Evolutionary conservation across 2,797 vertebrate species (phyloP), one percentile per base, ranked within the genome.

Genomic region (Vespertilio murinus): DNA sequence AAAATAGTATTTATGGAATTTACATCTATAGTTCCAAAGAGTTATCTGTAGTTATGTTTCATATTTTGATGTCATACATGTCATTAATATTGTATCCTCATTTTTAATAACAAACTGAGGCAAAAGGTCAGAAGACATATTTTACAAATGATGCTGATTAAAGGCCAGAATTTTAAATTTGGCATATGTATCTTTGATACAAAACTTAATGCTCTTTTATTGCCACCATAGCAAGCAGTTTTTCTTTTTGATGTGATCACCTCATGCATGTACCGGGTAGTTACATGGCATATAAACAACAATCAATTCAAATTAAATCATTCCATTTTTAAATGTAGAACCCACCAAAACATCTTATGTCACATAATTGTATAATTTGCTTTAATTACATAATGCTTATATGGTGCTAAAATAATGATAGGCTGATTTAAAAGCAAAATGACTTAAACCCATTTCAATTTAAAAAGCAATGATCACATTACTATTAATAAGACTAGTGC

Each of bases 361-460:
- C 95, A 95, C 93, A 88, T 97, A 95, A 96, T 97, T 96, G 80
- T 91, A 88, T 96, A 96, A 97, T 96, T 97, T 86, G 54, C 83
- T 94, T 13, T 95, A 97, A 97, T 97, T 97, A 93, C 89, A 95
- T 96, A 97, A 97, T 96, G 93, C 49, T 96, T 28, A 91, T 84
- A 97, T 75, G 65, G 69, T 80, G 65, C 87, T 96, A 94, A 97
- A 95, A 95, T 92, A 83, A 35, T 93, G 95, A 97, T 93, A 97
- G 61, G 56, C 56, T 97, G 96, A 97, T 82, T 97, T 97, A 98
- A 96, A 97, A 97, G 59, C 18, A 59, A 96, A 96, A 90, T 96
- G 94, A 96, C 22, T 94, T 95, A 96, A 96, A 97, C 93, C 83
- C 86, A 93, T 95, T 95, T 97, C 93, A 91, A 96, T 96, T 92